phyloP scores from a whole-genome alignment of 2,797 vertebrate species.

The Heterohyrax brucei region DNA sequence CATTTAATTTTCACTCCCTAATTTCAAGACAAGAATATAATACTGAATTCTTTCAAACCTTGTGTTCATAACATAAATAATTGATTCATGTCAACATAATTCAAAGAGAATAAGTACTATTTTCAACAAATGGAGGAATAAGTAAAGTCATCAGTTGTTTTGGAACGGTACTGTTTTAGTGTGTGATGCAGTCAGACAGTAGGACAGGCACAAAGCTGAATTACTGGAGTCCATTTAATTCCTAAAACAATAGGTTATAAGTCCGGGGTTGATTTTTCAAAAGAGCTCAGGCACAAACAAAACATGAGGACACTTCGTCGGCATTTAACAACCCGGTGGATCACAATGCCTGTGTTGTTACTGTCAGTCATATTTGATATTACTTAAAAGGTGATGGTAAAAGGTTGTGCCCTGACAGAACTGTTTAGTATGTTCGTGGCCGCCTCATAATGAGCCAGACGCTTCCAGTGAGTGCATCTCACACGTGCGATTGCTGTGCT shows the following conservation, averaged over 20 bases:
- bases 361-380: neutral
- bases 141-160: neutral
- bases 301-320: neutral
- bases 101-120: neutral
- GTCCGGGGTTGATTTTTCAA: slow-evolving; percentile 9
- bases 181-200: neutral
- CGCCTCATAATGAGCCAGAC: neutral
- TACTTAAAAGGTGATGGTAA: neutral
- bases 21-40: neutral
- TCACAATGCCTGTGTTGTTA: neutral
- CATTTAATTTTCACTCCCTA: slow-evolving; percentile 33
- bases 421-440: neutral
- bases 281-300: neutral
- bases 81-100: neutral
- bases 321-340: neutral
- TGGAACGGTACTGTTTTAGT: neutral
- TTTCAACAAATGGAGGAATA: neutral
- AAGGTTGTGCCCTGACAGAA: neutral
- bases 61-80: neutral
- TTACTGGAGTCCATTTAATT: neutral
- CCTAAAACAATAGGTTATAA: neutral
- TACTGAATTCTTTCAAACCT: neutral
- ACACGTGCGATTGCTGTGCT: neutral
- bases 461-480: neutral
- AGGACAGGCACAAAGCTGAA: neutral